phyloP scores from a whole-genome alignment of 2,888 invertebrate species.

The Hydropsyche betteni region DNA sequence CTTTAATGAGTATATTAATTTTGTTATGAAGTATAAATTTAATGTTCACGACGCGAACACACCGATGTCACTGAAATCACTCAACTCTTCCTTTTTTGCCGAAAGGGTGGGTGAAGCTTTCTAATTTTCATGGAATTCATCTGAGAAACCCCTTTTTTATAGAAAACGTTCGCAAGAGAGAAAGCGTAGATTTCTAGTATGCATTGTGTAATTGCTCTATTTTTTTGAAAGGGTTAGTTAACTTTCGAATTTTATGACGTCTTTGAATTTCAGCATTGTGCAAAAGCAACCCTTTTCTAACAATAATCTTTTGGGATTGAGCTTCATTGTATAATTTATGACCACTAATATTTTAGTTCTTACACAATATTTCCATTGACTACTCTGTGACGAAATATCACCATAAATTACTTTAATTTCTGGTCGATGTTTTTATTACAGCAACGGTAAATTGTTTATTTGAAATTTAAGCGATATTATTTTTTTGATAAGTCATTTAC shows the following conservation, averaged over 20 bases:
- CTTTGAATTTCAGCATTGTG: background rate
- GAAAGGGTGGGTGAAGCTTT: conserved; percentile 27
- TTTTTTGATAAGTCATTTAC: too few species aligned
- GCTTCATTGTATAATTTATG: too few species aligned
- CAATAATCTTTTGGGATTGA: background rate
- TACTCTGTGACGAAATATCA: too few species aligned
- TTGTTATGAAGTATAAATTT: background rate
- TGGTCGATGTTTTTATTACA: too few species aligned
- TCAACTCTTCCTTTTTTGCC: conserved; percentile 24
- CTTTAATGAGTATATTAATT: background rate
- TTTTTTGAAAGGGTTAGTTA: conserved; percentile 25
- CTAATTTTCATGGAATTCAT: conserved; percentile 24
- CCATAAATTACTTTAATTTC: too few species aligned
- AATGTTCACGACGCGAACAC: background rate
- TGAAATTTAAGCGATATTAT: too few species aligned
- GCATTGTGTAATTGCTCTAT: background rate
- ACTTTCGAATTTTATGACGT: conserved; percentile 38
- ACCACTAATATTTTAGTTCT: too few species aligned
- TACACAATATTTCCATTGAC: too few species aligned
- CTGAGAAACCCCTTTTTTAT: background rate
- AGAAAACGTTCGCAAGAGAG: conserved; percentile 1
- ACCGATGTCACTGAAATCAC: conserved; percentile 3
- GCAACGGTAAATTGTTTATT: too few species aligned
- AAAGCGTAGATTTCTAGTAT: conserved; percentile 4
- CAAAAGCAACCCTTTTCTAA: conserved; percentile 1